Evolutionary conservation across 2,113 vertebrate genomes (phyloP).

Genomic region (Oriolus oriolus): DNA sequence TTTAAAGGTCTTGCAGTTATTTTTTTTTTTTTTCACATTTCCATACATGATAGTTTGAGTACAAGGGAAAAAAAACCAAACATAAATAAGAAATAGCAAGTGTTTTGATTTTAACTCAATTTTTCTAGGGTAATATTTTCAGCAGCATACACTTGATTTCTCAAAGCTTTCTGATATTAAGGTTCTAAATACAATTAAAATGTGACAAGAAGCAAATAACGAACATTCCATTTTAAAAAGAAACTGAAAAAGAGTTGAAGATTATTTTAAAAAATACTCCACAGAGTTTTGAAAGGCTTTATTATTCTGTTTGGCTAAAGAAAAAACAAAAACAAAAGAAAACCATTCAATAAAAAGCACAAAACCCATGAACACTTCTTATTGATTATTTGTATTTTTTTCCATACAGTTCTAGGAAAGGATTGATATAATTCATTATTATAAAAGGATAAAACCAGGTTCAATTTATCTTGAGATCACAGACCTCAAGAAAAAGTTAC

Average conservation of each 20-base stretch:
- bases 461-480: neutral
- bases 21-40: neutral
- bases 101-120: neutral
- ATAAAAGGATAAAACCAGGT: neutral
- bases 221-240: neutral
- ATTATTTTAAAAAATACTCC: neutral
- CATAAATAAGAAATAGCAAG: neutral
- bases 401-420: neutral
- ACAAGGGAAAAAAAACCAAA: neutral
- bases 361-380: neutral
- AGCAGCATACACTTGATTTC: neutral
- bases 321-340: neutral
- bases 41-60: neutral
- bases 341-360: neutral
- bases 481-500: neutral
- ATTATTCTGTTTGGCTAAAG: neutral
- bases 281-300: neutral
- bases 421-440: neutral
- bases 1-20: neutral
- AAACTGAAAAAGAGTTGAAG: neutral
- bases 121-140: neutral
- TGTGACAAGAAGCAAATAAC: neutral
- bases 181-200: neutral
- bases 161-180: neutral
- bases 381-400: neutral